Conservation (phyloP, 1,140 invertebrate genomes). For the Rhysida immarginata region DNA sequence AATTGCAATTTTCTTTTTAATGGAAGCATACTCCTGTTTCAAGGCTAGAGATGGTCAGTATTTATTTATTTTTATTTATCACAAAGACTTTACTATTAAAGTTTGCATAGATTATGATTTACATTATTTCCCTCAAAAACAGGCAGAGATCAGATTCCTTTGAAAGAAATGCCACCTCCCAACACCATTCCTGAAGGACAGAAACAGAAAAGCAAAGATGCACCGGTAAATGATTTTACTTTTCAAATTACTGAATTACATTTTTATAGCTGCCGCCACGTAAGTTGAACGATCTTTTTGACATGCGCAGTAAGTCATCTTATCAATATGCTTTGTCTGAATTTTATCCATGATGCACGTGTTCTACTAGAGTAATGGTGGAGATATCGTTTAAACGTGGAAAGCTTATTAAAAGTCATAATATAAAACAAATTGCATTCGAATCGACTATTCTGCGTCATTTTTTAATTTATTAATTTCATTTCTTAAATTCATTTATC, state of each 20-base stretch:
- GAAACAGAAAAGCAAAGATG: background rate
- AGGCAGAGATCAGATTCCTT: background rate
- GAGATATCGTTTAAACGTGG: too few relatives aligned
- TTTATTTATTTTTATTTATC: background rate
- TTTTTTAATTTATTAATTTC: too few relatives aligned
- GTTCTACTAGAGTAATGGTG: too few relatives aligned
- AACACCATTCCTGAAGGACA: background rate
- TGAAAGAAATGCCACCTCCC: background rate
- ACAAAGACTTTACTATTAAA: background rate
- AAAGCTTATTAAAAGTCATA: too few relatives aligned
- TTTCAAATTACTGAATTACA: background rate
- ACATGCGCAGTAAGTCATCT: too few relatives aligned
- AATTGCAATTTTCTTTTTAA: conserved; percentile 65
- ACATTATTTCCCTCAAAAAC: background rate
- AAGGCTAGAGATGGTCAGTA: background rate
- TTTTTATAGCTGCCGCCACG: background rate
- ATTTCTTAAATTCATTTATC: too few relatives aligned
- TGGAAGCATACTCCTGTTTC: conserved; percentile 51
- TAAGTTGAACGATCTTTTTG: too few relatives aligned
- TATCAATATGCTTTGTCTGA: too few relatives aligned
- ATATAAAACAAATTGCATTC: too few relatives aligned
- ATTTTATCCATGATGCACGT: too few relatives aligned
- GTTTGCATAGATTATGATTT: background rate
- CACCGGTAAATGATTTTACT: background rate
- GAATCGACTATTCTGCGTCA: too few relatives aligned